Conservation (phyloP, 2,888 invertebrate genomes). For the Macrosiphum euphorbiae region DNA sequence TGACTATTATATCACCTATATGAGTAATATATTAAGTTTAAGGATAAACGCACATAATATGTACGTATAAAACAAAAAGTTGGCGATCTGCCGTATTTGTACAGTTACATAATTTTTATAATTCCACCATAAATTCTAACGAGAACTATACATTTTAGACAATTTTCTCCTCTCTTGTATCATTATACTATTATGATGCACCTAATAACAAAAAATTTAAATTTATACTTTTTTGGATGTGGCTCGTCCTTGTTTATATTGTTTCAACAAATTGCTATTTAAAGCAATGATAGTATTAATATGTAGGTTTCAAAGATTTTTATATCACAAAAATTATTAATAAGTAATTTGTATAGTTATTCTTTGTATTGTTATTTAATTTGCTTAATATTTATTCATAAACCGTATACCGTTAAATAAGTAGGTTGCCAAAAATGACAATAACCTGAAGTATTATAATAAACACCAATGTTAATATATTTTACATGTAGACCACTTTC, state of each 20-base stretch:
- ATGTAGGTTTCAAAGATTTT: neutral
- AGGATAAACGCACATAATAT: neutral
- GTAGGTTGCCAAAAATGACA: conserved; percentile 43
- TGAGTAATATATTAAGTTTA: neutral
- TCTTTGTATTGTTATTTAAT: neutral
- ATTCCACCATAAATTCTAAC: neutral
- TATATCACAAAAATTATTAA: neutral
- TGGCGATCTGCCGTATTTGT: neutral
- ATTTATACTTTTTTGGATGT: neutral
- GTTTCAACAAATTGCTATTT: neutral
- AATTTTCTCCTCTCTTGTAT: neutral
- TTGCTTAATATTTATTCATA: neutral
- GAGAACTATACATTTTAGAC: neutral
- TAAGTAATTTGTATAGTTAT: neutral
- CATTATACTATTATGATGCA: neutral
- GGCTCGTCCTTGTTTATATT: neutral
- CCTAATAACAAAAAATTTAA: neutral
- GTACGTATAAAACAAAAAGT: neutral
- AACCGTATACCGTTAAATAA: neutral
- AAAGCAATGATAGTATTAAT: neutral
- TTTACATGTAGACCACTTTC: conserved; percentile 6
- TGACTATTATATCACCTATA: neutral
- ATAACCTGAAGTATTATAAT: neutral
- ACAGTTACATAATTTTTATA: neutral
- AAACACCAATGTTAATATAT: neutral